Evolutionary conservation across 1,140 invertebrate species (phyloP), one percentile per base, ranked within the genome.

Genomic region (Drosophila athabasca): DNA sequence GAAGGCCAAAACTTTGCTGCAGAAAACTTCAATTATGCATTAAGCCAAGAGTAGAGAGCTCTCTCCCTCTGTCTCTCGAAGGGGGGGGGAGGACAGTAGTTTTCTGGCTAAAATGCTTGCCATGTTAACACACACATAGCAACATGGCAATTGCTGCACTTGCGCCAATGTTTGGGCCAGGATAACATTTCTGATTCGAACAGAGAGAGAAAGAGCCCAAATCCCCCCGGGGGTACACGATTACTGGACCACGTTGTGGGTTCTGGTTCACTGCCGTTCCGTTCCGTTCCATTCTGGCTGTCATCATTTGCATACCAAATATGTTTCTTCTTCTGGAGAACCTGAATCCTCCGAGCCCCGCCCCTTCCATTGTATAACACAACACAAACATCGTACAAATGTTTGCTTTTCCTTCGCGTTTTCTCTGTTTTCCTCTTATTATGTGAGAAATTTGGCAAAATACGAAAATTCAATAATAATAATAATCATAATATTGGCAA

Each of bases 11-110:
- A 59, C 57, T 59, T 51, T 59, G 48, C 26, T 52, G 8, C 68
- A 50, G 24, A 59, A 26, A 57, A 67, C 46, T 67, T 75, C 62
- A 76, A 76, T 75, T 75, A 75, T 76, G 71, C 62, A 76, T 67
- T 35, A 61, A n/a, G 57, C 57, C 39, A 35, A 60, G 50, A 49
- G 57, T 35, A 35, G 15, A 4, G 35, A 4, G 35, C 35, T 39
- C 35, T 5, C 9, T 39, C 3, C 13, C 35, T 39, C 35, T 44
- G 2, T 9, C 8, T 0, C 8, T 7, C 8, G 9, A 8, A 62
- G 41, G 31, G 22, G 59, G 0, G 24, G 3, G 24, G 11, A 6
- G 24, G 17, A 26, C 2, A 9, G 35, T 59, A 59, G 57, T 59
- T 52, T 50, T 52, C 46, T 39, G 35, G 35, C 35, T 39, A 39